Conservation (phyloP, 2,797 vertebrate species). For the Pseudomugil gertrudae region DNA sequence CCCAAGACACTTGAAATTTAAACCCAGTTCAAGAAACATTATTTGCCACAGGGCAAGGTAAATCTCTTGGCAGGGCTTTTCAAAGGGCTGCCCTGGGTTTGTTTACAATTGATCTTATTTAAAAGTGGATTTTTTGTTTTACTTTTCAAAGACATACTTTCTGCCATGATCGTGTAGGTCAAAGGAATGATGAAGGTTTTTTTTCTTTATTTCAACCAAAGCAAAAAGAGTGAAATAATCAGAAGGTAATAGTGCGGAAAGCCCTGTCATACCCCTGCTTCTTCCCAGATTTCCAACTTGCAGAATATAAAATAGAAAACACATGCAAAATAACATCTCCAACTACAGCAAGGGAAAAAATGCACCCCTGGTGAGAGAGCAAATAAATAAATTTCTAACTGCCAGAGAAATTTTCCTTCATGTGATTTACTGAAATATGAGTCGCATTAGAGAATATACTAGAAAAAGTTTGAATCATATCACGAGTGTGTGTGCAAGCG, state of each 20-base stretch:
- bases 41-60: conserved; percentile 88
- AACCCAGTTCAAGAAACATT: conserved; percentile 88
- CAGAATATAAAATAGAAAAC: conserved; percentile 66
- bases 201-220: conserved; percentile 66
- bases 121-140: conserved; percentile 86
- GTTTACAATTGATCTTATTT: conserved; percentile 90
- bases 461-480: conserved; percentile 27
- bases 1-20: conserved; percentile 89
- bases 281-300: conserved; percentile 61
- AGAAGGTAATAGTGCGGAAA: conserved; percentile 72
- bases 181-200: conserved; percentile 79
- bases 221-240: conserved; percentile 74
- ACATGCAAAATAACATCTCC: conserved; percentile 67
- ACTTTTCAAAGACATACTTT: conserved; percentile 84
- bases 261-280: conserved; percentile 59
- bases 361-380: conserved; percentile 46
- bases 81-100: conserved; percentile 88
- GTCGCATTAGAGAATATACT: conserved; percentile 36
- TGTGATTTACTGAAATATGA: conserved; percentile 56
- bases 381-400: conserved; percentile 56
- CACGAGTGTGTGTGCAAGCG: conserved; percentile 8
- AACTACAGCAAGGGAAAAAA: conserved; percentile 39
- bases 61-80: conserved; percentile 87
- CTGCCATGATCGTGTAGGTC: conserved; percentile 81
- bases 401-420: conserved; percentile 38